Evolutionary conservation across 2,888 invertebrate species (phyloP), one percentile per base, ranked within the genome.

Genomic region (Dromius quadrimaculatus): DNA sequence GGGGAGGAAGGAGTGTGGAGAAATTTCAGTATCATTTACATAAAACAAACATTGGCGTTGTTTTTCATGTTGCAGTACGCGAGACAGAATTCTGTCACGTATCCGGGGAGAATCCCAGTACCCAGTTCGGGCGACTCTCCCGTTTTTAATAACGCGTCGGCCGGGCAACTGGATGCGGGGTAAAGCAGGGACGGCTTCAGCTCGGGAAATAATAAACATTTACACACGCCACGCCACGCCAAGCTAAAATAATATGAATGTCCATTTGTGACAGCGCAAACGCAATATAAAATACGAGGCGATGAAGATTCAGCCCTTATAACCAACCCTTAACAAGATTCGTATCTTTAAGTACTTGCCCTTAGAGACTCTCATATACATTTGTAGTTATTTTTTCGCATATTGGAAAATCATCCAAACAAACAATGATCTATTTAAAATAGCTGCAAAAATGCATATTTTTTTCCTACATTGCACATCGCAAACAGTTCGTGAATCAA

Each of bases 21-120:
- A 28, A 28, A 5, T 71, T 69, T 54, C 66, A 61, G 68, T 64
- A 71, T 74, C 73, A 76, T 76, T 75, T 76, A 72, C 75, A 75
- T 76, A 74, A 72, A 71, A 71, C 71, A 71, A 76, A 74, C 73
- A 74, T 74, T 73, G 71, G 73, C 74, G 72, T 74, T 73, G 74
- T 74, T 72, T 70, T 70, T 70, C 70, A 62, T 70, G 70, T 62
- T 32, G 68, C 20, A 13, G 23, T 43, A 43, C 23, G 38, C 57
- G 70, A 43, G 70, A 70, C 70, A 62, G 70, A 70, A 70, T 70
- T 70, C 70, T 70, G 70, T 70, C 70, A 43, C 70, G 70, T 59
- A 59, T 59, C 47, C 62, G 23, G 62, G 45, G 62, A 70, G 70
- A 70, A 47, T 62, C 61, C 34, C 59, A 20, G 69, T 32, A 19